These are phyloP conservation scores for Colostygia pectinataria DNA, from an alignment of 2,888 invertebrate species.

Conservation along the genomic window DNA sequence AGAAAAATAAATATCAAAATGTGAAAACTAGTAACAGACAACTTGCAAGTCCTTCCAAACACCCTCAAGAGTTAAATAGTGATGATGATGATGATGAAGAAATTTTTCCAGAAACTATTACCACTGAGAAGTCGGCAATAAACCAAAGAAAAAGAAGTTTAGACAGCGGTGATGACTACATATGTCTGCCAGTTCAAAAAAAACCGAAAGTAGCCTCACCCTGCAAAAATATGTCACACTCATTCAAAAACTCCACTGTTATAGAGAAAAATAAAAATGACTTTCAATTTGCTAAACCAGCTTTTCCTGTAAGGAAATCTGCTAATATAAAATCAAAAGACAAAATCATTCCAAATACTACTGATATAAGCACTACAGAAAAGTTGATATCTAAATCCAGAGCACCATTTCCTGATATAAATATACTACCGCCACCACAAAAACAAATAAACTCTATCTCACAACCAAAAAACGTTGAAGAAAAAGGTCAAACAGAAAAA, in stretches of 20 bases:
- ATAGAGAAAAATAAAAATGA: constrained; percentile 38
- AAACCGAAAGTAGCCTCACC: constrained; percentile 44
- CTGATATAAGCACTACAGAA: constrained; percentile 39
- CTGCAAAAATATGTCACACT: constrained; percentile 29
- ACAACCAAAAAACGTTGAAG: constrained; percentile 29
- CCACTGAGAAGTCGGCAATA: constrained; percentile 33
- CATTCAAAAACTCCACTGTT: constrained; percentile 12
- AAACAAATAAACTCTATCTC: constrained; percentile 16
- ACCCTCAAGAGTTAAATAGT: constrained; percentile 36
- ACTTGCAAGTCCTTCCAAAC: constrained; percentile 19
- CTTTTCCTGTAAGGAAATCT: constrained; percentile 49
- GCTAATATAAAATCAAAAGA: constrained; percentile 41
- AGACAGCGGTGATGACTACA: constrained; percentile 41
- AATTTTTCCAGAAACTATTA: constrained; percentile 47
- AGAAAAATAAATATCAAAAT: constrained; percentile 15
- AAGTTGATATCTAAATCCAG: constrained; percentile 50
- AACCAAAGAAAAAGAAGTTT: constrained; percentile 40
- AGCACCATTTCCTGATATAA: constrained; percentile 34
- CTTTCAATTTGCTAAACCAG: constrained; percentile 60
- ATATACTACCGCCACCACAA: constrained; percentile 15
- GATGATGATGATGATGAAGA: constrained; percentile 53
- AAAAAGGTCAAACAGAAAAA: constrained; percentile 28
- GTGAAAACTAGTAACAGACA: constrained; percentile 17
- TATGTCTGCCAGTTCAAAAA: constrained; percentile 41
- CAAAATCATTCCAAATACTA: constrained; percentile 48